Percentiles rank a stretch among this genome's conserved stretches.
These are phyloP conservation scores for Eurois occulta DNA, from an alignment of 2,888 invertebrate genomes.

Conservation along the genomic window DNA sequence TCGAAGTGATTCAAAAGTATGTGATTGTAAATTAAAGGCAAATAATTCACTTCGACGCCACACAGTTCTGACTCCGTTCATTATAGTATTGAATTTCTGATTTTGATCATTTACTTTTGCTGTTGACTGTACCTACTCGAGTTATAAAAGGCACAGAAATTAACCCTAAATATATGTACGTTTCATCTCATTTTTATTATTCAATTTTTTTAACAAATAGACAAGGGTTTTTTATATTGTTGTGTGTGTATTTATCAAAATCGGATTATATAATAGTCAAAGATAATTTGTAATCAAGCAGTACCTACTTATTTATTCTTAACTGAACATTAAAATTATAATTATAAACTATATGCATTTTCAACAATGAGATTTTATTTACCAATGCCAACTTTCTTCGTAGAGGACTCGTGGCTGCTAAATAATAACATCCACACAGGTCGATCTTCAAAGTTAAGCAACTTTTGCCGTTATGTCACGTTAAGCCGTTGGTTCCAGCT, in stretches of 20 bases:
- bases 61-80: no score
- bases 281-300: constrained; percentile 22
- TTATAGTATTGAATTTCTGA: no score
- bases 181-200: background rate
- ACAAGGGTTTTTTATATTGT: no score
- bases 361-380: constrained; percentile 30
- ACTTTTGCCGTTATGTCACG: background rate
- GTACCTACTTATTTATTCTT: constrained; percentile 39
- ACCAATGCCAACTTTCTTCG: constrained; percentile 5
- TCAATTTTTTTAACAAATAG: background rate
- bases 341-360: constrained; percentile 11
- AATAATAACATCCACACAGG: background rate
- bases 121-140: background rate
- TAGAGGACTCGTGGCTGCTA: background rate
- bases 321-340: constrained; percentile 21
- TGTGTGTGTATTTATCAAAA: background rate
- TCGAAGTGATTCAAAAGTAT: no score
- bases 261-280: constrained; percentile 13
- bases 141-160: background rate
- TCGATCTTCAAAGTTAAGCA: background rate
- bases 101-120: no score
- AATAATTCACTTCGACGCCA: no score
- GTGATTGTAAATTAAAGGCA: no score
- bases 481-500: background rate
- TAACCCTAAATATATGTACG: background rate